These are phyloP conservation scores for Dolichopus griseipennis DNA, from an alignment of 2,888 invertebrate species.

Conservation along the genomic window DNA sequence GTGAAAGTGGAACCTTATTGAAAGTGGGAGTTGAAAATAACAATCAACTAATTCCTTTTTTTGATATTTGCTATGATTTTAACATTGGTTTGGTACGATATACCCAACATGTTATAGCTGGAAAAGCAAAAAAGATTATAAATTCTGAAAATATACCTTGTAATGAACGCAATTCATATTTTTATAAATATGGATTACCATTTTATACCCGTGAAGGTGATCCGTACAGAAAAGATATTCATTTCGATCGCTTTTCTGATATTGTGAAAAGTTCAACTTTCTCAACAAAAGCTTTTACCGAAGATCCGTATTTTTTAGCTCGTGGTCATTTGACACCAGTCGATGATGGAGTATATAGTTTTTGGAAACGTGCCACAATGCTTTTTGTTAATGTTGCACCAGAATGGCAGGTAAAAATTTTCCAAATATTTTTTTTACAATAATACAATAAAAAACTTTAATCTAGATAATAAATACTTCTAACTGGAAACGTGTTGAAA, in stretches of 20 bases:
- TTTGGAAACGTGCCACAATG: constrained; percentile 44
- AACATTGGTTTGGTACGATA: constrained; percentile 33
- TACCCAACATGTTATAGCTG: constrained; percentile 34
- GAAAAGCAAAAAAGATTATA: constrained; percentile 25
- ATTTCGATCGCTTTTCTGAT: constrained; percentile 31
- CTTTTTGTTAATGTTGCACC: constrained; percentile 46
- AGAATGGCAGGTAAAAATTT: constrained; percentile 40
- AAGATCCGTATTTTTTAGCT: constrained; percentile 34
- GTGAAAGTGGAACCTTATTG: constrained; percentile 11
- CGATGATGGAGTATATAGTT: constrained; percentile 44
- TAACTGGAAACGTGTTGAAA: constrained; percentile 45
- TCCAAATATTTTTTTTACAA: no score
- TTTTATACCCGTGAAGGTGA: constrained; percentile 24
- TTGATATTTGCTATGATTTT: constrained; percentile 37
- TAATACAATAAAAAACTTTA: no score
- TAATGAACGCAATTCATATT: constrained; percentile 27
- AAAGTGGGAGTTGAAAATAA: constrained; percentile 14
- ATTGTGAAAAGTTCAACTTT: no score
- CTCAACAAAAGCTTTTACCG: background rate
- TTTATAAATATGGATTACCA: constrained; percentile 30
- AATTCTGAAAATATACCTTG: background rate
- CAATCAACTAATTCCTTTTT: constrained; percentile 26
- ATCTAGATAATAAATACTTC: constrained; percentile 39
- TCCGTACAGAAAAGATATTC: constrained; percentile 32
- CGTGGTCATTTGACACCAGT: constrained; percentile 46